Evolutionary conservation across 35 echinoderm and acorn worm genomes (phyloP).

Genomic region (Lytechinus pictus): DNA sequence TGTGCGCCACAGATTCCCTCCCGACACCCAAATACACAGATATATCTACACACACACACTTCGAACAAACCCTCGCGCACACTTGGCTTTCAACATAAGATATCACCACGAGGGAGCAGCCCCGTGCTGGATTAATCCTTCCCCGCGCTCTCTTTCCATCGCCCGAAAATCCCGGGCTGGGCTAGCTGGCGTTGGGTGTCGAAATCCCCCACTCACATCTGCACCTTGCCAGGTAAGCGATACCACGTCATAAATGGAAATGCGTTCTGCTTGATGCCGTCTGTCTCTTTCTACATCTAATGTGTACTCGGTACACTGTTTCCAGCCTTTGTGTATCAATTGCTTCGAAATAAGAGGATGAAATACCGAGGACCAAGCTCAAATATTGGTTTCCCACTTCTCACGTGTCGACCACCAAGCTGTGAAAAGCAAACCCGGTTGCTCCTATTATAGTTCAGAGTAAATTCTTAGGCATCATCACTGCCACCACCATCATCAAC

Average conservation of each 20-base stretch:
- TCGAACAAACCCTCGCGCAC: not conserved
- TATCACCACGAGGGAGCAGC: not conserved
- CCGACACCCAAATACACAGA: conserved; percentile 40
- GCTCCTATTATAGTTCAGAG: conserved; percentile 16
- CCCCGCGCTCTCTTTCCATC: not conserved
- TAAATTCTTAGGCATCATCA: conserved; percentile 48
- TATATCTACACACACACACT: not conserved
- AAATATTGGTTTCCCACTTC: conserved; percentile 57
- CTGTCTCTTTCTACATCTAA: conserved; percentile 27
- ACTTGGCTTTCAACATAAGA: conserved; percentile 12
- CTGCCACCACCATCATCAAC: not conserved
- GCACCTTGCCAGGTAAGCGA: conserved; percentile 9
- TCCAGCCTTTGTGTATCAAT: conserved; percentile 48
- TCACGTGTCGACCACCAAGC: conserved; percentile 46
- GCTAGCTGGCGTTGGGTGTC: conserved; percentile 39
- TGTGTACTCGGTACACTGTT: conserved; percentile 50
- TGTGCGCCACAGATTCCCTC: conserved; percentile 42
- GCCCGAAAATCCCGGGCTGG: conserved; percentile 41
- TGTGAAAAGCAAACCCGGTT: conserved; percentile 53
- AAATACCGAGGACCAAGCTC: conserved; percentile 48
- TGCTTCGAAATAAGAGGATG: conserved; percentile 51
- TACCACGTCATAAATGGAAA: conserved; percentile 46
- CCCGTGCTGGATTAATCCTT: conserved; percentile 18
- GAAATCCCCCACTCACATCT: conserved; percentile 29
- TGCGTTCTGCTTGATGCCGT: conserved; percentile 45